phyloP scores from a whole-genome alignment of 2,797 vertebrate genomes.

The Danionella dracula region DNA sequence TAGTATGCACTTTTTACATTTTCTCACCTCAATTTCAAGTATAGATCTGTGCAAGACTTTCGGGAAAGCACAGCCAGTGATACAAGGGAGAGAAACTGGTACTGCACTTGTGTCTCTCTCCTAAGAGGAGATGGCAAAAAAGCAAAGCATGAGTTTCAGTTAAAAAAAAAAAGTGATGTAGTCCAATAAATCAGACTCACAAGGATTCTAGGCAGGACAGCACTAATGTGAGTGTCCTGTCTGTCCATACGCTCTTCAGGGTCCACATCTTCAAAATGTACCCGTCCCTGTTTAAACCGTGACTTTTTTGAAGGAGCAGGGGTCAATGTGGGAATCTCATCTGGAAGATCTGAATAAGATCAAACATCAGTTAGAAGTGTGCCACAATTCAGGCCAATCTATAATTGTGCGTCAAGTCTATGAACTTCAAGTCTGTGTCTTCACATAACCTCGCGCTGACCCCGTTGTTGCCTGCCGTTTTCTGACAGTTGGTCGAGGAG shows the following conservation, averaged over 20 bases:
- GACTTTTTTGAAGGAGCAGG: slow-evolving; percentile 89
- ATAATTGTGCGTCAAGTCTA: too few species aligned
- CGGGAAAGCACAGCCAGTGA: slow-evolving; percentile 83
- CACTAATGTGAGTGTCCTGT: slow-evolving; percentile 85
- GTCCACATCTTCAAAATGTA: slow-evolving; percentile 78
- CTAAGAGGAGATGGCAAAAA: slow-evolving; percentile 54
- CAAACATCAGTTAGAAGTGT: too few species aligned
- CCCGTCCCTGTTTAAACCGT: slow-evolving; percentile 67
- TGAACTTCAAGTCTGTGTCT: too few species aligned
- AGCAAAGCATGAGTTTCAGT: neutral
- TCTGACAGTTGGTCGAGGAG: too few species aligned
- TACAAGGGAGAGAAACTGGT: slow-evolving; percentile 74
- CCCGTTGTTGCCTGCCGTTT: too few species aligned
- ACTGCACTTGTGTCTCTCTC: slow-evolving; percentile 83
- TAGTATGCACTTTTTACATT: neutral
- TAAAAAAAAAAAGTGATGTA: neutral
- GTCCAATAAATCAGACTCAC: slow-evolving; percentile 60
- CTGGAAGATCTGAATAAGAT: slow-evolving; percentile 78
- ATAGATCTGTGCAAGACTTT: slow-evolving; percentile 81
- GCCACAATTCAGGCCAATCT: too few species aligned
- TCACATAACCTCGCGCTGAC: too few species aligned
- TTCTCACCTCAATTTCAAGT: slow-evolving; percentile 57
- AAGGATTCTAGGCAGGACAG: slow-evolving; percentile 88
- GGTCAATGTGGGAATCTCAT: slow-evolving; percentile 79
- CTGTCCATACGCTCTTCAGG: slow-evolving; percentile 74